These are phyloP conservation scores for Amphimallon solstitiale DNA, from an alignment of 2,888 invertebrate species.

Conservation along the genomic window DNA sequence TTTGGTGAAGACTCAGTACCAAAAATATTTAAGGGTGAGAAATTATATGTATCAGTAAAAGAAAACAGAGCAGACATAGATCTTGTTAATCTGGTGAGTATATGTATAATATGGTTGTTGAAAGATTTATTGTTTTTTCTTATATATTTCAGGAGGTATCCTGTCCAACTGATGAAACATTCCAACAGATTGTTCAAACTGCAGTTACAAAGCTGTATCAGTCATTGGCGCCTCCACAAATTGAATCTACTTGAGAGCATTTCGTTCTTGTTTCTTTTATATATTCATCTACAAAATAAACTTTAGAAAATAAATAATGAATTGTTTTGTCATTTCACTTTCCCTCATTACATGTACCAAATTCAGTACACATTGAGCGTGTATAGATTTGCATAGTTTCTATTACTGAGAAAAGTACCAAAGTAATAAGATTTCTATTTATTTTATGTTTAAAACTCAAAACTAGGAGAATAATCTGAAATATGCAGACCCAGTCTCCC, in stretches of 20 bases:
- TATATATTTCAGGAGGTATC: conserved; percentile 73
- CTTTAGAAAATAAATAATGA: conserved; percentile 1
- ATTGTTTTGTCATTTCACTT: neutral
- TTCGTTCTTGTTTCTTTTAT: neutral
- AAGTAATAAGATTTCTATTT: too few species aligned
- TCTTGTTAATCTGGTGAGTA: conserved; percentile 76
- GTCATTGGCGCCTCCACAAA: conserved; percentile 74
- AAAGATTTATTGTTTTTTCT: neutral
- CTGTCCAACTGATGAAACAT: conserved; percentile 81
- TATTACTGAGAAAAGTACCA: too few species aligned
- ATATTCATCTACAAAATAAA: conserved; percentile 1
- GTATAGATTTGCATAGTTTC: too few species aligned
- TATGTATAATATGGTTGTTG: conserved; percentile 1
- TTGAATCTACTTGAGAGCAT: conserved; percentile 42
- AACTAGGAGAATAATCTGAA: too few species aligned
- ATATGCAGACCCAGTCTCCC: too few species aligned
- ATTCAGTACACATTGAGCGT: too few species aligned
- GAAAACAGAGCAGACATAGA: conserved; percentile 88
- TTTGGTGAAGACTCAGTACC: conserved; percentile 94
- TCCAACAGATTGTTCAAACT: conserved; percentile 86
- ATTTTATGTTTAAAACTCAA: too few species aligned
- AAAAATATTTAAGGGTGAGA: conserved; percentile 92
- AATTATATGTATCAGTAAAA: conserved; percentile 85
- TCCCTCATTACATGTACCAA: too few species aligned
- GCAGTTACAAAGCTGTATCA: conserved; percentile 87